Evolutionary conservation across 1,140 invertebrate species (phyloP).

Genomic region (Halesus radiatus): DNA sequence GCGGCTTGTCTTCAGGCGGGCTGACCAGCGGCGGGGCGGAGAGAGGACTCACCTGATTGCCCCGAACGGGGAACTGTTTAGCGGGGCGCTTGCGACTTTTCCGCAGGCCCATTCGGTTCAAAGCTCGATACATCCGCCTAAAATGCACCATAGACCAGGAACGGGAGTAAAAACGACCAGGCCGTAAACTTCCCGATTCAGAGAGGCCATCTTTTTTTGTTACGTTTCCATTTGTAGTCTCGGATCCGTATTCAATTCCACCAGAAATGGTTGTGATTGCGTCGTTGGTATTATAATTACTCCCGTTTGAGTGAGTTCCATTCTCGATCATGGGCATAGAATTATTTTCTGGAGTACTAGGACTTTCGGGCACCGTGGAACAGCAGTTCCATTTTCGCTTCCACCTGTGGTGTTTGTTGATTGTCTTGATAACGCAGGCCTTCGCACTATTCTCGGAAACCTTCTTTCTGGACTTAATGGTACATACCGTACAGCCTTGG

Average conservation of each 20-base stretch:
- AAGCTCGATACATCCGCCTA: slow-evolving; percentile 61
- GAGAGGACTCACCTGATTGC: slow-evolving; percentile 63
- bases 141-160: slow-evolving; percentile 65
- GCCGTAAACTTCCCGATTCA: not conserved
- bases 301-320: slow-evolving; percentile 56
- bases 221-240: slow-evolving; percentile 6
- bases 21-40: slow-evolving; percentile 36
- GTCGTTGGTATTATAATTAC: slow-evolving; percentile 55
- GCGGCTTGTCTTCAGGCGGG: slow-evolving; percentile 19
- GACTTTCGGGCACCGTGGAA: slow-evolving; percentile 70
- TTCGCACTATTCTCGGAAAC: slow-evolving; percentile 48
- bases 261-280: slow-evolving; percentile 57
- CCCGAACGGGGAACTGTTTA: slow-evolving; percentile 56
- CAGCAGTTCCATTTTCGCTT: slow-evolving; percentile 72
- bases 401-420: slow-evolving; percentile 65
- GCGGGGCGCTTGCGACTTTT: slow-evolving; percentile 53
- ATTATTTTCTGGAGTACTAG: slow-evolving; percentile 64
- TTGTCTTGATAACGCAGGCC: slow-evolving; percentile 59
- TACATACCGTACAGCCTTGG: slow-evolving; percentile 63
- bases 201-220: slow-evolving; percentile 1
- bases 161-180: slow-evolving; percentile 42
- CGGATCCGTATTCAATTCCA: slow-evolving; percentile 14
- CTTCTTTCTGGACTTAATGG: slow-evolving; percentile 52
- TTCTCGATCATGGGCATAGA: slow-evolving; percentile 47
- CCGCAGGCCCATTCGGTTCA: slow-evolving; percentile 54